Evolutionary conservation across 2,888 invertebrate species (phyloP).

Genomic region (Epiblema foenella): DNA sequence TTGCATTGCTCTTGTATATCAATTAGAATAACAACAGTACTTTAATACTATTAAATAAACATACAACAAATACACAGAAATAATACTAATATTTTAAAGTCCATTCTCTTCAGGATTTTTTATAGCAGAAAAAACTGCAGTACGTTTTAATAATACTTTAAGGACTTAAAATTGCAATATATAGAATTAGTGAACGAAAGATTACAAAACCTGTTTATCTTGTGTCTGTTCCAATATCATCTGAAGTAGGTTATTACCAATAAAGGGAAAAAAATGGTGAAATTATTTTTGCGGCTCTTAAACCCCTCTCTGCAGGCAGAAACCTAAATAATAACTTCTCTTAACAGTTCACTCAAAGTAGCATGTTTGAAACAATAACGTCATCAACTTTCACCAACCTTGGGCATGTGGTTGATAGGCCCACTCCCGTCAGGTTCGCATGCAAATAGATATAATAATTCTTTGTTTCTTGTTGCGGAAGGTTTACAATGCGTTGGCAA

Average conservation of each 20-base stretch:
- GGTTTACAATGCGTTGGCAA: constrained; percentile 17
- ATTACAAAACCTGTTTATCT: too few relatives aligned
- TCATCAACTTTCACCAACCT: constrained; percentile 80
- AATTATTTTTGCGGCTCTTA: not conserved
- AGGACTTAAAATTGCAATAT: too few relatives aligned
- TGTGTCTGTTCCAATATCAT: too few relatives aligned
- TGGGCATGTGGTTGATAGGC: constrained; percentile 54
- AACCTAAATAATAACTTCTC: constrained; percentile 12
- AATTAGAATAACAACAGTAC: not conserved
- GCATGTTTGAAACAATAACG: constrained; percentile 54
- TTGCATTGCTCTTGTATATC: not conserved
- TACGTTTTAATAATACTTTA: too few relatives aligned
- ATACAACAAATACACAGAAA: too few relatives aligned
- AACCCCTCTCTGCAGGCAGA: constrained; percentile 5
- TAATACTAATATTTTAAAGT: too few relatives aligned
- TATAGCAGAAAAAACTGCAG: too few relatives aligned
- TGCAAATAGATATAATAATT: constrained; percentile 21
- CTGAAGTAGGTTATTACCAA: too few relatives aligned
- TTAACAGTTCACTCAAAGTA: constrained; percentile 22
- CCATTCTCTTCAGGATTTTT: too few relatives aligned
- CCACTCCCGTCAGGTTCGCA: constrained; percentile 29
- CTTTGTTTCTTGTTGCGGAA: constrained; percentile 16
- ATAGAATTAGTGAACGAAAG: too few relatives aligned
- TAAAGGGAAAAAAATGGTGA: too few relatives aligned
- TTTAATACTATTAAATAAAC: too few relatives aligned